phyloP scores from a whole-genome alignment of 2,797 vertebrate species.

The Thunnus albacares region DNA sequence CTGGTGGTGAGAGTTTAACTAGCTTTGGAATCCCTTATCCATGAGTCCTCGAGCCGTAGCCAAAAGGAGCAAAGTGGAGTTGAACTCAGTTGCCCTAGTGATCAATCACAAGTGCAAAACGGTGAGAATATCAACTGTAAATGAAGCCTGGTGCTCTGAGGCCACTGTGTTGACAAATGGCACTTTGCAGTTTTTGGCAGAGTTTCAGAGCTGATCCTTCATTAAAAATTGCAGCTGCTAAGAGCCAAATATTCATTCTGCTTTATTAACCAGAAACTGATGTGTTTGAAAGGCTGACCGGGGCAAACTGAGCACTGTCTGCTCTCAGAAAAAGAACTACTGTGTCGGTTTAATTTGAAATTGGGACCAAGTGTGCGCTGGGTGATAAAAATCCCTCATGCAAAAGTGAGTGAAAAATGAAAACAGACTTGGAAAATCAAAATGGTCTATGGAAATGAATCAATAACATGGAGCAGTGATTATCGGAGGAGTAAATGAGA shows the following conservation, averaged over 20 bases:
- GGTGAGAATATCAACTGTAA: slow-evolving; percentile 23
- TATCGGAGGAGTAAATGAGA: slow-evolving; percentile 41
- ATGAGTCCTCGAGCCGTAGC: background rate
- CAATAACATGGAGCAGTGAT: slow-evolving; percentile 16
- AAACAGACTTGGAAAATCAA: slow-evolving; percentile 17
- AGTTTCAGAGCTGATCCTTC: slow-evolving; percentile 20
- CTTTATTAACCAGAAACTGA: slow-evolving; percentile 42
- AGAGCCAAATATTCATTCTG: slow-evolving; percentile 30
- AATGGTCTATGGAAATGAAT: slow-evolving; percentile 41
- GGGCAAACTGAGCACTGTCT: slow-evolving; percentile 10
- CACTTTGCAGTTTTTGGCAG: slow-evolving; percentile 26
- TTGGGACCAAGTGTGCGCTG: slow-evolving; percentile 12
- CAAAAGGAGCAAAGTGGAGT: slow-evolving; percentile 33
- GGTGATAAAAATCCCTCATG: slow-evolving; percentile 14
- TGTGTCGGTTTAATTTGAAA: slow-evolving; percentile 43
- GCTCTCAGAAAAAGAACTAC: slow-evolving; percentile 7
- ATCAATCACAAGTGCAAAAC: slow-evolving; percentile 49
- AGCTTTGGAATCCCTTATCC: slow-evolving; percentile 21
- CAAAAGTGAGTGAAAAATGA: slow-evolving; percentile 30
- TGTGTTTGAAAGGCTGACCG: slow-evolving; percentile 34
- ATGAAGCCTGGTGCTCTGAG: slow-evolving; percentile 35
- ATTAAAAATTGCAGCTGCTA: slow-evolving; percentile 27
- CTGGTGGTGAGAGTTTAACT: slow-evolving; percentile 3
- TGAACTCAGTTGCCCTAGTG: slow-evolving; percentile 6
- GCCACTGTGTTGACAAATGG: slow-evolving; percentile 53